Evolutionary conservation across 2,797 vertebrate species (phyloP).

Genomic region (Sciurus carolinensis): DNA sequence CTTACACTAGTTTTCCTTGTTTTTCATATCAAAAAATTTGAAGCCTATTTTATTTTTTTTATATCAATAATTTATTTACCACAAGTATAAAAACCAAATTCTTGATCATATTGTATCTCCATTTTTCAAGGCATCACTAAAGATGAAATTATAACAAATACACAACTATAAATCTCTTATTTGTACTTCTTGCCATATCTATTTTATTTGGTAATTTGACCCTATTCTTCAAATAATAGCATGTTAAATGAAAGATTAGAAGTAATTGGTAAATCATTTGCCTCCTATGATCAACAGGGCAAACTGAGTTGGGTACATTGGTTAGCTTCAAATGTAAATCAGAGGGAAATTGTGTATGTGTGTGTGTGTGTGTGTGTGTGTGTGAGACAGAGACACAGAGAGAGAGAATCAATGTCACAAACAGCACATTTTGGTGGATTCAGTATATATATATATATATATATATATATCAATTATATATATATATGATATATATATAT

Average conservation of each 20-base stretch:
- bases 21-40: not conserved
- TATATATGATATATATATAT: not conserved
- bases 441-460: not conserved
- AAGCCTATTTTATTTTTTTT: not conserved
- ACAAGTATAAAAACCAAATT: not conserved
- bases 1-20: not conserved
- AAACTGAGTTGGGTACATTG: not conserved
- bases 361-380: not conserved
- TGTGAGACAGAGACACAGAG: not conserved
- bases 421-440: not conserved
- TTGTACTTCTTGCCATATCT: not conserved
- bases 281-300: not conserved
- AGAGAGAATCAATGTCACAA: slow-evolving; percentile 15
- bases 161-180: not conserved
- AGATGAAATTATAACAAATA: slow-evolving; percentile 11
- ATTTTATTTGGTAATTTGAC: not conserved
- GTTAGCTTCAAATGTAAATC: slow-evolving; percentile 11
- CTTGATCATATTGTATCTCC: not conserved
- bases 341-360: not conserved
- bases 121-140: not conserved
- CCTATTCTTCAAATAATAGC: not conserved
- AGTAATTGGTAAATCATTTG: slow-evolving; percentile 5
- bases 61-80: not conserved
- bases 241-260: slow-evolving; percentile 16
- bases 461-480: not conserved